Base-by-base conservation (phyloP, 2,113 vertebrate genomes). In the Chloropsis hardwickii region DNA sequence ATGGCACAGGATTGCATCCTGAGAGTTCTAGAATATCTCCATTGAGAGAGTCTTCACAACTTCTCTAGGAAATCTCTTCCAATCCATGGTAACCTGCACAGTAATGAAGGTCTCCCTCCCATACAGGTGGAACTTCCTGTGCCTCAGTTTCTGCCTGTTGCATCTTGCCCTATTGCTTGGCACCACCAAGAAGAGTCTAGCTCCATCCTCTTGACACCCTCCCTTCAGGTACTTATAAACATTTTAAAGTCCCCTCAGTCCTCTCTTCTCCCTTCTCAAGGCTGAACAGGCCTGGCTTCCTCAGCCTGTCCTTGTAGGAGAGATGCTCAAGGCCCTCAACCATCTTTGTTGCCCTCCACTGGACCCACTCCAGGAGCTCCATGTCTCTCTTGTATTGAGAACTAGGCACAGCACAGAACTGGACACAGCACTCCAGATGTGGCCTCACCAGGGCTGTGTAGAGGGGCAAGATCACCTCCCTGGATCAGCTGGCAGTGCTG, bases 161-260 rank as follows among this genome's bases (percentile, higher is more conserved):
- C 1, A 0, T 42, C 47, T 42, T 48, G 40, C 54, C n/a, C 47
- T 33, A 22, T 22, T 31, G 29, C n/a, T 54, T 40, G 70, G 47
- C 29, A 69, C 2, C n/a, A 47, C 21, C 0, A 0, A 48, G 31
- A 56, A 47, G 24, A 76, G 29, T 17, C 62, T 48, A 31, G 6
- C 17, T 8, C 14, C 47, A 16, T 61, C 6, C 22, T 56, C 47
- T 76, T 15, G 25, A 23, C 21, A 42, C 4, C 5, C 8, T 76
- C 54, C 14, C 56, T 77, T 54, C 13, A 62, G 29, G 6, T 47
- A 22, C 25, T 69, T 40, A 51, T 0, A 53, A 14, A 61, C 27
- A 45, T n/a, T 47, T 29, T 54, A 6, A 83, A 40, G 18, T 33
- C 35, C 8, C 10, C 25, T 54, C 8, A 27, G 25, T 47, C 0